A percentile compares a stretch with the other conserved stretches of the same genome.
phyloP scores from a whole-genome alignment of 2,113 vertebrate species.

The Melanerpes aurifrons region DNA sequence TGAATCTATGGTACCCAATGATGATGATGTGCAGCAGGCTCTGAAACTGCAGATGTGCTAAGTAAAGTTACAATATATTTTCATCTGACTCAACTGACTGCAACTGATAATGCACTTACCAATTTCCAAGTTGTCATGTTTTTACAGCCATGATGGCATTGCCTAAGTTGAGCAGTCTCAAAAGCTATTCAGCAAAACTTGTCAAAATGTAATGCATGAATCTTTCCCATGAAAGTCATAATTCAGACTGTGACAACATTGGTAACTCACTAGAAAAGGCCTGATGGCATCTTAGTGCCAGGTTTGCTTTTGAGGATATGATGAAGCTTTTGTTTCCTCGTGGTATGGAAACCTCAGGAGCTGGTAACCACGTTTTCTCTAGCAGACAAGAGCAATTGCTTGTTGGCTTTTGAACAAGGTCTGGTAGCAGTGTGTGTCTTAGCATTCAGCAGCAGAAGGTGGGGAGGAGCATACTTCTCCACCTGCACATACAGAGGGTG shows the following conservation, averaged over 20 bases:
- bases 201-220: neutral
- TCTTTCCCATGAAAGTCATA: neutral
- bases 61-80: neutral
- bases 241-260: neutral
- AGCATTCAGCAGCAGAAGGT: neutral
- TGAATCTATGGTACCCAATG: fast-evolving
- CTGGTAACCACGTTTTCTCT: neutral
- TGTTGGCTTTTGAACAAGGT: neutral
- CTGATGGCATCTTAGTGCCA: neutral
- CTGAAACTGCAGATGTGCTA: neutral
- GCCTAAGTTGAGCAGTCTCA: neutral
- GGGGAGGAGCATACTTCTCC: fast-evolving
- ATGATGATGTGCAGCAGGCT: neutral
- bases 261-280: neutral
- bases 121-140: neutral
- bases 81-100: neutral
- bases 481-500: neutral
- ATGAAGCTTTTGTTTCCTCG: neutral
- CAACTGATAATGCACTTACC: neutral
- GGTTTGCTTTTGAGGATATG: neutral
- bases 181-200: neutral
- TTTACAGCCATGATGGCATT: neutral
- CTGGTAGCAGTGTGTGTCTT: neutral
- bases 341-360: fast-evolving
- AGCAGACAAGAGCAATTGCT: neutral